Evolutionary conservation across 1,140 invertebrate genomes (phyloP).

Genomic region (Drosophila neocordata): DNA sequence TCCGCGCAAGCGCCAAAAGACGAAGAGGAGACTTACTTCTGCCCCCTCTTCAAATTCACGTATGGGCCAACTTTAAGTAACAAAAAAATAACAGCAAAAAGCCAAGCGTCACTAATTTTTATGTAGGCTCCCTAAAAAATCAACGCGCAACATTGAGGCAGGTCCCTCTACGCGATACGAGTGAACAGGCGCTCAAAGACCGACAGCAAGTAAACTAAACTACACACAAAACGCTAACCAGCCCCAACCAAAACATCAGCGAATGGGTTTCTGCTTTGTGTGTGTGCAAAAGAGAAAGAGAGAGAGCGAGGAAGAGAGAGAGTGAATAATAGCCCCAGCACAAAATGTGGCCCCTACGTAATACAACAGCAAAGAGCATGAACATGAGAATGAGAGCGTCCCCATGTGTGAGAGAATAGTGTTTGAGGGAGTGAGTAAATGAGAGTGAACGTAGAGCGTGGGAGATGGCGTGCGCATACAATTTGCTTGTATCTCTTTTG

Average conservation of each 20-base stretch:
- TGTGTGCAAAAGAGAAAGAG: constrained; percentile 21
- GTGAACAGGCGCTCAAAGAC: constrained; percentile 68
- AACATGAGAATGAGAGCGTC: constrained; percentile 12
- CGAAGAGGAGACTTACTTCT: constrained; percentile 36
- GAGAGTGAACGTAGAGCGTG: constrained; percentile 15
- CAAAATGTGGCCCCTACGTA: constrained; percentile 48
- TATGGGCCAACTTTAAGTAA: constrained; percentile 35
- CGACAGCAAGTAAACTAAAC: constrained; percentile 30
- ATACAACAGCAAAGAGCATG: constrained; percentile 23
- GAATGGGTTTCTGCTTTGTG: constrained; percentile 15
- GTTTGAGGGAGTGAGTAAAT: constrained; percentile 10
- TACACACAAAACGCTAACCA: constrained; percentile 25
- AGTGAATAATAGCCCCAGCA: constrained; percentile 11
- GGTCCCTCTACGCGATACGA: constrained; percentile 80
- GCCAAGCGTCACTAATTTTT: constrained; percentile 44
- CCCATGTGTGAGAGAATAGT: constrained; percentile 15
- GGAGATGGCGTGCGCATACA: constrained; percentile 34
- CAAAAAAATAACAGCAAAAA: constrained; percentile 27
- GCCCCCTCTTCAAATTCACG: constrained; percentile 3
- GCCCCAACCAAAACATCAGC: constrained; percentile 28
- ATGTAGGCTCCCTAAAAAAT: constrained; percentile 62
- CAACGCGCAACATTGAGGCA: constrained; percentile 79
- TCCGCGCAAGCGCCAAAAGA: constrained; percentile 56
- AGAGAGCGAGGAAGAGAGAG: constrained; percentile 6
- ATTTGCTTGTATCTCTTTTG: constrained; percentile 17